phyloP scores from a whole-genome alignment of 2,797 vertebrate genomes.

The Microhierax caerulescens region DNA sequence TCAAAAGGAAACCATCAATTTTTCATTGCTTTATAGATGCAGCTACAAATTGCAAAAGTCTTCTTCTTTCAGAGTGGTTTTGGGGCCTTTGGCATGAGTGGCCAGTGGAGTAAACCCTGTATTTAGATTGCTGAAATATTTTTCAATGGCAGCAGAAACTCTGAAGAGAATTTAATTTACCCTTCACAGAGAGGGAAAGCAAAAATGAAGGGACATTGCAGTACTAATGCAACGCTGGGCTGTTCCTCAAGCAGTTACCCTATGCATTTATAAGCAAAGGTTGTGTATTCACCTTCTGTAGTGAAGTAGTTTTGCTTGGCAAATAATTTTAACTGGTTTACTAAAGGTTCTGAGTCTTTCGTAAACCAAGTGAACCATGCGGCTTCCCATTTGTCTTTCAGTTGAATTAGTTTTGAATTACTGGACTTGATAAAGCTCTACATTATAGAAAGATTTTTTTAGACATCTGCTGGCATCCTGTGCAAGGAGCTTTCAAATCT shows the following conservation, averaged over 20 bases:
- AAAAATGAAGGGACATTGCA: neutral
- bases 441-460: neutral
- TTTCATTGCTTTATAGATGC: slow-evolving; percentile 1
- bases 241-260: neutral
- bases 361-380: neutral
- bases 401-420: neutral
- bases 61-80: neutral
- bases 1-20: slow-evolving; percentile 20
- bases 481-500: neutral
- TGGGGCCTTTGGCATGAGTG: neutral
- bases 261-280: neutral
- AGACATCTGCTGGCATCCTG: neutral
- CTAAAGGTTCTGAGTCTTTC: neutral
- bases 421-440: neutral
- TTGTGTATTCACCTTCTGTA: neutral
- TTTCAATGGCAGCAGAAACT: neutral
- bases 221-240: neutral
- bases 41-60: neutral
- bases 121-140: neutral
- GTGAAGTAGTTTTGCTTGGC: neutral
- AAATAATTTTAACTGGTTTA: neutral
- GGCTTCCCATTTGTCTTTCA: neutral
- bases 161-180: neutral
- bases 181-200: neutral
- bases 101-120: neutral